Base-by-base conservation (phyloP, 2,888 invertebrate species). In the Noctua pronuba region DNA sequence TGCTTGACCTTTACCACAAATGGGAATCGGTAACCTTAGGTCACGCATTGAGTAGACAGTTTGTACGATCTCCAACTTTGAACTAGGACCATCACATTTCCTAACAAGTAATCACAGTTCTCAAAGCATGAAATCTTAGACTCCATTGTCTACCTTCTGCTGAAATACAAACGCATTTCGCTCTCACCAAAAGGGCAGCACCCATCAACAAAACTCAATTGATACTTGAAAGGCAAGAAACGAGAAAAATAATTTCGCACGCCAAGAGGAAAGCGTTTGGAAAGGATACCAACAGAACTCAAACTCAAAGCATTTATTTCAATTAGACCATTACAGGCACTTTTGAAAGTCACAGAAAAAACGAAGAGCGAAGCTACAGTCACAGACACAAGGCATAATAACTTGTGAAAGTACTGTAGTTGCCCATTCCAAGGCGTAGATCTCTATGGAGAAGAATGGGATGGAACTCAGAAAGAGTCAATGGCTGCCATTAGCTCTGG, bases 381-480 rank as follows among this genome's bases (percentile, higher is more conserved):
- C n/a, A n/a, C n/a, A n/a, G n/a, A n/a, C n/a, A n/a, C n/a, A n/a
- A n/a, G n/a, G n/a, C n/a, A n/a, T n/a, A n/a, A n/a, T n/a, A n/a
- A n/a, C n/a, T n/a, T n/a, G n/a, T n/a, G n/a, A n/a, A n/a, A n/a
- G n/a, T n/a, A n/a, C n/a, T n/a, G n/a, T n/a, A n/a, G n/a, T n/a
- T n/a, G n/a, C n/a, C n/a, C n/a, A n/a, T n/a, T n/a, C n/a, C n/a
- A n/a, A n/a, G n/a, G n/a, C n/a, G n/a, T n/a, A n/a, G n/a, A n/a
- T n/a, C n/a, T n/a, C n/a, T n/a, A n/a, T n/a, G n/a, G n/a, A n/a
- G n/a, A n/a, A n/a, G n/a, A n/a, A n/a, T n/a, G n/a, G n/a, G n/a
- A n/a, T n/a, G n/a, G n/a, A n/a, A n/a, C n/a, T n/a, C n/a, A n/a
- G 24, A 38, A 18, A 44, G 24, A 74, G 58, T 80, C 58, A 44